Base-by-base conservation (phyloP, 2,888 invertebrate species). In the Melitaea athalia region DNA sequence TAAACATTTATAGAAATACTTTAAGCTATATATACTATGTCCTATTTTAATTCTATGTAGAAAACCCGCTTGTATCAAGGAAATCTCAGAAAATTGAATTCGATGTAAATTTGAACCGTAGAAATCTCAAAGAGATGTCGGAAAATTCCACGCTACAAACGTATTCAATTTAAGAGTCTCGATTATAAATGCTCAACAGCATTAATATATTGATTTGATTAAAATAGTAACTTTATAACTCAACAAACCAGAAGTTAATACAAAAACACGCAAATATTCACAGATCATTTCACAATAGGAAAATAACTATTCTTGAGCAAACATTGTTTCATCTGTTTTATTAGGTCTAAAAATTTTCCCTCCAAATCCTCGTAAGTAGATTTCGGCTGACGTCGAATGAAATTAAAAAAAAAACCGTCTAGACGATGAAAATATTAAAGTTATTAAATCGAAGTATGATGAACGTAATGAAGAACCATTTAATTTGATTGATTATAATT, bases 1-100 rank as follows among this genome's bases (percentile, higher is more conserved):
- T 45, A 8, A 45, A 11, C 1, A 45, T 12, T 2, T 45, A 45
- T 10, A 14, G 14, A 12, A 4, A 38, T 38, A 45, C 14, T 10
- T 11, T 45, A 2, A 45, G 12, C 11, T 4, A 2, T 45, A 45
- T 4, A 2, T 45, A 45, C 11, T 45, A 45, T 1, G 11, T 45
- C 8, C 45, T 45, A 45, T 45, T 11, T 45, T 45, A 38, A 38
- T 7, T 8, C 8, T 15, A 11, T 43, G 24, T 59, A 45, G 43
- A 59, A 17, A 45, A 14, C 11, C 24, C 6, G 43, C 45, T 24
- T 45, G 12, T 43, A 57, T 57, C 57, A 57, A 49, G 43, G 47
- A 47, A 57, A 55, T 63, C 55, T 66, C 66, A 66, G 63, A 69
- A 63, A 66, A 69, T 69, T 69, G 65, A 69, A 69, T 66, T 69